Evolutionary conservation across 2,888 invertebrate genomes (phyloP), one percentile per base, ranked within the genome.

Genomic region (Platycheirus albimanus): DNA sequence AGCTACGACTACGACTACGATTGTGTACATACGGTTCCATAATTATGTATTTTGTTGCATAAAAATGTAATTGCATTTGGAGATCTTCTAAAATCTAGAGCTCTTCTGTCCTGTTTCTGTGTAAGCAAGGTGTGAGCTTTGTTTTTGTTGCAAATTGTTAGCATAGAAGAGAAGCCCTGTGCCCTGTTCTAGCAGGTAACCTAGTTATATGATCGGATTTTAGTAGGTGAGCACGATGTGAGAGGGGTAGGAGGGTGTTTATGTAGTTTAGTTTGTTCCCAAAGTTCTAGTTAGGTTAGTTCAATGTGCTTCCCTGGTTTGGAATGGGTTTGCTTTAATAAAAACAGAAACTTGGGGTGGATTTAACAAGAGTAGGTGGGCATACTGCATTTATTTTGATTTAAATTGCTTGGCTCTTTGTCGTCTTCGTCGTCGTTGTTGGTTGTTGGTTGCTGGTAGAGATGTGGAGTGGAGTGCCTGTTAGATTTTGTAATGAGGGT

Each of bases 301-400:
- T 33, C 8, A 52, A 17, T 33, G 52, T 33, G 52, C 30, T 52
- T 17, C 33, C 17, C 17, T 11, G 33, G 15, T 52, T 51, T n/a
- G n/a, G n/a, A n/a, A n/a, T n/a, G 30, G 10, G 58, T 43, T 58
- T 43, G 43, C 11, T 61, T 56, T 38, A 13, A 20, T 38, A n/a
- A n/a, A n/a, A n/a, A n/a, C n/a, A 38, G n/a, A 56, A 52, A 5
- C 33, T 33, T 6, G 33, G 63, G 70, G 58, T 52, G 24, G 33
- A 5, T 54, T 66, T 33, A 47, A 15, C 8, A n/a, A 64, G 58
- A 33, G 61, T 58, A 33, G 58, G 41, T 61, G 61, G 43, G n/a
- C n/a, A n/a, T 52, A 38, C 20, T 76, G 80, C 66, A 81, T 69
- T 81, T 66, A 70, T 76, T 76, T 70, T 51, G 64, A 75, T 81